Conservation (phyloP, 2,888 invertebrate genomes). For the Nomada ruficornis region DNA sequence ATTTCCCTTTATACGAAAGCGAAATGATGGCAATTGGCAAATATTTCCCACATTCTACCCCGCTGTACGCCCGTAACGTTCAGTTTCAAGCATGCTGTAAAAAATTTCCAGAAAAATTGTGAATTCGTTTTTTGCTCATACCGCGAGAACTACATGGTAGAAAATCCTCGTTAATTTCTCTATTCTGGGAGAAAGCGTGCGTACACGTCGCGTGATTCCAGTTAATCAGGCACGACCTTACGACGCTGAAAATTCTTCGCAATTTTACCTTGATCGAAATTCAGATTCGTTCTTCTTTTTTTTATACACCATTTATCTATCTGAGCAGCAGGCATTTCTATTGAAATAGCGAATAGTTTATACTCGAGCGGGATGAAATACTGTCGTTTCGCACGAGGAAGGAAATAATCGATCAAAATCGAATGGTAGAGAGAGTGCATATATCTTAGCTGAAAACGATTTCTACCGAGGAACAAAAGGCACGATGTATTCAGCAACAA, state of each 20-base stretch:
- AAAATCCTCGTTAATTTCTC: constrained; percentile 27
- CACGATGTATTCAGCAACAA: background rate
- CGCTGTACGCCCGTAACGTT: no score
- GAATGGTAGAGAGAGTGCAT: background rate
- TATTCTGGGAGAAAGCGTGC: background rate
- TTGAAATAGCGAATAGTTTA: background rate
- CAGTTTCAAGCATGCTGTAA: no score
- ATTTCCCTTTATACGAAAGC: no score
- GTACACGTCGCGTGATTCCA: constrained; percentile 56
- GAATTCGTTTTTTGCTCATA: background rate
- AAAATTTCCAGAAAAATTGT: no score
- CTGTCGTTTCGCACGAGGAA: background rate
- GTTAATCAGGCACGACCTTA: constrained; percentile 44
- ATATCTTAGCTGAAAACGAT: background rate
- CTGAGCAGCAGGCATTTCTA: background rate
- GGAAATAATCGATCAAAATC: constrained; percentile 9
- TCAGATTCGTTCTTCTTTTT: no score
- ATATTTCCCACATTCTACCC: no score
- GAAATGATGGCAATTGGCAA: no score
- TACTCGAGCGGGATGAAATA: background rate
- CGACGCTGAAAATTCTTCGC: constrained; percentile 48
- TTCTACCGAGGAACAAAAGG: background rate
- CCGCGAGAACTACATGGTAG: background rate
- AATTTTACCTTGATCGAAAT: constrained; percentile 37
- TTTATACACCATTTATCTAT: background rate